Evolutionary conservation across 2,888 invertebrate species (phyloP), one percentile per base, ranked within the genome.

Genomic region (Apocheima hispidaria): DNA sequence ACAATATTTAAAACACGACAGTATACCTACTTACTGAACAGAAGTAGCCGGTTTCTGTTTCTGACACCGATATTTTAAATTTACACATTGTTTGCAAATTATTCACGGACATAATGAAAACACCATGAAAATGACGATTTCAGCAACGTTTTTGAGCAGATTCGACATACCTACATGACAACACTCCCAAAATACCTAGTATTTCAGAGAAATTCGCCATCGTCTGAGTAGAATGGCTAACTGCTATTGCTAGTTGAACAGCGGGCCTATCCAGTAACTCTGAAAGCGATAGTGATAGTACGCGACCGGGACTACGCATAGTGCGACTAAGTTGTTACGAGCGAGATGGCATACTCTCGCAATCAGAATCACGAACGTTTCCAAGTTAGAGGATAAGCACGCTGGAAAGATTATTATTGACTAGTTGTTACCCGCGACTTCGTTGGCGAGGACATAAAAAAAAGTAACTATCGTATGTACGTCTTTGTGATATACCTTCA

Each of bases 1-100:
- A 12, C 21, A 49, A 43, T 60, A 65, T 71, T 72, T 69, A 44
- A 52, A 68, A 71, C 67, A 64, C 55, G 67, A 26, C 14, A 26
- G 26, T 28, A 41, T 10, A 7, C 4, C 26, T 0, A 12, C n/a
- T 0, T 26, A 28, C 50, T 3, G n/a, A 18, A 52, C 28, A 18
- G 46, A 61, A 63, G 59, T 51, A 59, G 63, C 52, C 70, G 65
- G 50, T 66, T 63, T 50, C 33, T 6, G 48, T 21, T 38, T 30
- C 53, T 41, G 21, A 33, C 35, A 48, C 56, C 20, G 14, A 54
- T 54, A 21, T 33, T 63, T 49, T 33, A 50, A 33, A 54, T 60
- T 50, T 38, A 55, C 43, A 43, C 12, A 54, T 60, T 60, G 54
- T 60, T 55, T 44, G 60, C 49, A 50, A 55, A 54, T 60, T 55